phyloP scores from a whole-genome alignment of 2,797 vertebrate genomes.

The Eulemur albifrons region DNA sequence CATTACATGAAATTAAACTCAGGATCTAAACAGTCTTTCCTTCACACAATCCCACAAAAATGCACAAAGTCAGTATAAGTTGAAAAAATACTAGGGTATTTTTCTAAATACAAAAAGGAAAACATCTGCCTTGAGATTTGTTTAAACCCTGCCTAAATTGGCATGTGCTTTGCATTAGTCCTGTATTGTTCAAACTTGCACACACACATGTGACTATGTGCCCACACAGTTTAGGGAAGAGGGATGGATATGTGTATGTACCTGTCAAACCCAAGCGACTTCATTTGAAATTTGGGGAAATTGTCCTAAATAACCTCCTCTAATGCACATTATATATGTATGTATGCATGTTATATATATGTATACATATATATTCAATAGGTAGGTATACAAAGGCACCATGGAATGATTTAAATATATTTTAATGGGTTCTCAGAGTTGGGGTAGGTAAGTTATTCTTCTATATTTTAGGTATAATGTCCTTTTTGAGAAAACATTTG shows the following conservation, averaged over 20 bases:
- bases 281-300: neutral
- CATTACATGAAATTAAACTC: neutral
- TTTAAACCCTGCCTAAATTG: neutral
- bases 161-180: conserved; percentile 52
- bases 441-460: neutral
- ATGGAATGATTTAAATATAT: neutral
- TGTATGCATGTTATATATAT: too few species aligned
- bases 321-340: neutral
- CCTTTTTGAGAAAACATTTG: conserved; percentile 4
- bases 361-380: neutral
- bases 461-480: neutral
- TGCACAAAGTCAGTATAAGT: neutral
- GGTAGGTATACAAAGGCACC: neutral
- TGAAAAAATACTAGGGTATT: conserved; percentile 16
- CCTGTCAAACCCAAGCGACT: neutral
- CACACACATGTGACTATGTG: neutral
- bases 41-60: neutral
- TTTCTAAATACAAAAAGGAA: conserved; percentile 54
- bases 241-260: neutral
- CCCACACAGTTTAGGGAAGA: neutral
- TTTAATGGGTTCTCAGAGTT: neutral
- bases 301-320: conserved; percentile 4
- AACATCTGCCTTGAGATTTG: conserved; percentile 57
- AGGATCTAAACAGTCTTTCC: neutral
- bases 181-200: neutral